Conservation (phyloP, 2,797 vertebrate species). For the Taenioides sp. region DNA sequence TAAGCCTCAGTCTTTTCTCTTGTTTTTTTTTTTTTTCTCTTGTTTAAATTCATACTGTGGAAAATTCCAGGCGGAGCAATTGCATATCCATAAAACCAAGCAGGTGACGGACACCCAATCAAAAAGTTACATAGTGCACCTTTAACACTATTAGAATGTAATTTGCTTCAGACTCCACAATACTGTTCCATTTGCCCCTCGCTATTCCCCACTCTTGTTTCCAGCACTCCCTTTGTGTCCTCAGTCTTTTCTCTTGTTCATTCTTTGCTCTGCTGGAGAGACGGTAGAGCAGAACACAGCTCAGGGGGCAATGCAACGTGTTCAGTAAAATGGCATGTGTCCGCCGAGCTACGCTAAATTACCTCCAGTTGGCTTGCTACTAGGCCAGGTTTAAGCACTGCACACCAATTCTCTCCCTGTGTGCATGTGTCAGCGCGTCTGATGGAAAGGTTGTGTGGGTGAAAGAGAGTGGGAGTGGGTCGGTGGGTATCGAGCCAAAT, state of each 20-base stretch:
- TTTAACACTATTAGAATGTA: background rate
- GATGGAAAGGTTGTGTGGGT: constrained; percentile 49
- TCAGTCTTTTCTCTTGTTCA: constrained; percentile 53
- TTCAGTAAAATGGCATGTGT: constrained; percentile 75
- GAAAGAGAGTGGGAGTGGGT: constrained; percentile 44
- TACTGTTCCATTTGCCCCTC: constrained; percentile 3
- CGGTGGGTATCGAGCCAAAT: constrained; percentile 48
- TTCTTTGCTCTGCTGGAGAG: constrained; percentile 66
- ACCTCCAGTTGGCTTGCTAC: constrained; percentile 71
- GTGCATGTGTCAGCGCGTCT: constrained; percentile 27
- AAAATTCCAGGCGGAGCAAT: too few species aligned
- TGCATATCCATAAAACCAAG: too few species aligned
- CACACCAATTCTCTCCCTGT: constrained; percentile 31
- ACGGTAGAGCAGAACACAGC: constrained; percentile 61
- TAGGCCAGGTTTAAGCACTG: constrained; percentile 62
- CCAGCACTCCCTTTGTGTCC: constrained; percentile 41
- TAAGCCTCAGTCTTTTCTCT: constrained; percentile 47
- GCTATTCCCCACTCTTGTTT: constrained; percentile 29
- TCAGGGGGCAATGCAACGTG: constrained; percentile 66
- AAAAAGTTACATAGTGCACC: too few species aligned
- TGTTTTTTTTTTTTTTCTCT: constrained; percentile 65
- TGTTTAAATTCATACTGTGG: too few species aligned
- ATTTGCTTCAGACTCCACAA: constrained; percentile 1
- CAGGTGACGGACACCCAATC: too few species aligned
- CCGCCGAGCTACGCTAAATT: constrained; percentile 72